These are phyloP conservation scores for Aspiorhynchus laticeps DNA, from an alignment of 2,113 vertebrate genomes.

Conservation along the genomic window DNA sequence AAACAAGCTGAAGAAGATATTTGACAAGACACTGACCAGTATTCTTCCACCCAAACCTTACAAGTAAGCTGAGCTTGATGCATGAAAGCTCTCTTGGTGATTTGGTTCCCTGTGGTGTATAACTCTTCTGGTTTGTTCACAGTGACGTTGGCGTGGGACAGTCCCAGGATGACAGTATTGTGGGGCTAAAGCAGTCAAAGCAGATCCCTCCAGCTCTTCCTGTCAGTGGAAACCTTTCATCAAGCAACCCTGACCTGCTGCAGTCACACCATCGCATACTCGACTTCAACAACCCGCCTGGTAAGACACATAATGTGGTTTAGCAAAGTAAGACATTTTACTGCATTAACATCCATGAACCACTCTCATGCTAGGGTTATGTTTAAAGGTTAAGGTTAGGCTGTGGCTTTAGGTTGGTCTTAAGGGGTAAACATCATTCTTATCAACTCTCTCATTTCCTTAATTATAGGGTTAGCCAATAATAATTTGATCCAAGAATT, in stretches of 20 bases:
- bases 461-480: neutral
- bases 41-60: conserved; percentile 98
- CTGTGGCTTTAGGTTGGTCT: neutral
- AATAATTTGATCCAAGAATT: neutral
- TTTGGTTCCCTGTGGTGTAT: neutral
- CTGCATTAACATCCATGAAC: neutral
- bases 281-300: conserved; percentile 94
- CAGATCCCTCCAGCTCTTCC: conserved; percentile 92
- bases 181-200: conserved; percentile 94
- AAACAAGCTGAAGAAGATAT: conserved; percentile 98
- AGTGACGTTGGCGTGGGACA: conserved; percentile 97
- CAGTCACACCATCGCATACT: conserved; percentile 98
- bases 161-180: conserved; percentile 98
- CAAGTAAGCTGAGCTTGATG: conserved; percentile 80
- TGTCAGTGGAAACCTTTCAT: conserved; percentile 93
- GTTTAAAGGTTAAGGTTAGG: neutral
- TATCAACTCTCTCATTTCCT: neutral
- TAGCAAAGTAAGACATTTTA: neutral
- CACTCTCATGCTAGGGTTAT: neutral
- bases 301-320: conserved; percentile 67
- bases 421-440: neutral
- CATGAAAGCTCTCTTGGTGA: neutral
- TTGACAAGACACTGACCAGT: conserved; percentile 98
- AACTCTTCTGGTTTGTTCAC: conserved; percentile 51
- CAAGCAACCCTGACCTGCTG: conserved; percentile 93